Percentiles rank a stretch among this genome's conserved stretches.
Evolutionary conservation across 1,140 invertebrate genomes (phyloP).

Genomic region (Drosophila kurseongensis): DNA sequence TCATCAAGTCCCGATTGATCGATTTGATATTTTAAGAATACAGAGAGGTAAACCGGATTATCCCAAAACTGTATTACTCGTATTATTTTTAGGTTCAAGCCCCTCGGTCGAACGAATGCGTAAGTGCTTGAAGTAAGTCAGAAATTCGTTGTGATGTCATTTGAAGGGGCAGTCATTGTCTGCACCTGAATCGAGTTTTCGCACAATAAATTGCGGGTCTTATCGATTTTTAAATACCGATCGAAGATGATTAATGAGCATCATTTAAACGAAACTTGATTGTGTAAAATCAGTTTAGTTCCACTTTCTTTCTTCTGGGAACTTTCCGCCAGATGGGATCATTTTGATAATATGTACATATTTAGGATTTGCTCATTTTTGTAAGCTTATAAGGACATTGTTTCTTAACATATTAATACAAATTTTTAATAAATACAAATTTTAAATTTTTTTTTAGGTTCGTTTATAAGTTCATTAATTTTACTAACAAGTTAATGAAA

Average conservation of each 20-base stretch:
- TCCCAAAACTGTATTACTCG: slow-evolving; percentile 25
- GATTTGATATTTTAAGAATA: slow-evolving; percentile 26
- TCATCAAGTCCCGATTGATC: slow-evolving; percentile 20
- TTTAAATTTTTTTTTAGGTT: too few relatives aligned
- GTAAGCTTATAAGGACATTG: neutral
- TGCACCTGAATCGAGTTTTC: slow-evolving; percentile 28
- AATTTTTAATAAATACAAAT: too few relatives aligned
- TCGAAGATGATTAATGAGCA: slow-evolving; percentile 36
- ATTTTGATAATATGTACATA: neutral
- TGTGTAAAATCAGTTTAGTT: neutral
- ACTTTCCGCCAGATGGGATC: slow-evolving; percentile 5
- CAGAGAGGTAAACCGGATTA: slow-evolving; percentile 2
- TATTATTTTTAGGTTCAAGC: slow-evolving; percentile 33
- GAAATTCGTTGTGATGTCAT: slow-evolving; percentile 34
- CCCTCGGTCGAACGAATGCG: slow-evolving; percentile 18
- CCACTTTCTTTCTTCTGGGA: neutral
- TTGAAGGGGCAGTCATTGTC: slow-evolving; percentile 37
- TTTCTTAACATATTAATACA: too few relatives aligned
- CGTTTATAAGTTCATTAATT: too few relatives aligned
- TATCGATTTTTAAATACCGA: slow-evolving; percentile 30
- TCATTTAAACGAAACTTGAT: slow-evolving; percentile 30
- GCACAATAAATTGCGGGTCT: slow-evolving; percentile 32
- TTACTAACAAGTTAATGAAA: too few relatives aligned
- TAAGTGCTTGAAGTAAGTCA: slow-evolving; percentile 36
- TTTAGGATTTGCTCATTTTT: neutral